Evolutionary conservation across 2,888 invertebrate species (phyloP).

Genomic region (Linnaemya tessellans): DNA sequence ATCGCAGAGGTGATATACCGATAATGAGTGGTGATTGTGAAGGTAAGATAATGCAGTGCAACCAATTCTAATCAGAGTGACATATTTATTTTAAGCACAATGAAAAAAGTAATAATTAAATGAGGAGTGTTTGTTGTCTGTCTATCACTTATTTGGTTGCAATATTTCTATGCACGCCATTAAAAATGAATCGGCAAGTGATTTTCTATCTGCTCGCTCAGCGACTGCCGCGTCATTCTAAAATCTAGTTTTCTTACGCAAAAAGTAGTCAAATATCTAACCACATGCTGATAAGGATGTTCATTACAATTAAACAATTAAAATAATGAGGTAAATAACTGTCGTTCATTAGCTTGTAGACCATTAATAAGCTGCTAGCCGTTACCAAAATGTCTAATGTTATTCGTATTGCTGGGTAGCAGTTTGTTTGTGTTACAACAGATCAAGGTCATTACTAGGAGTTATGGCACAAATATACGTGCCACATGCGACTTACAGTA

Average conservation of each 20-base stretch:
- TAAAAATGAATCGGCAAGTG: conserved; percentile 54
- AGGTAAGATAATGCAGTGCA: conserved; percentile 79
- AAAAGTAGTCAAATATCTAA: too few species aligned
- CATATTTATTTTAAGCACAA: conserved; percentile 35
- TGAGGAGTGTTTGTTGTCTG: conserved; percentile 13
- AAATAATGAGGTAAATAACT: too few species aligned
- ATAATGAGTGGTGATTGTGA: conserved; percentile 86
- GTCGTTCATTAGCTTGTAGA: too few species aligned
- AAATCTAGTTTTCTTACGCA: too few species aligned
- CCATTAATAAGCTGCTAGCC: too few species aligned
- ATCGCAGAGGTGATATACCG: conserved; percentile 87
- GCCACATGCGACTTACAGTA: conserved; percentile 22
- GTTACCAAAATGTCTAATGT: too few species aligned
- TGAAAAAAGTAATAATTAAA: too few species aligned
- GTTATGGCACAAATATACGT: neutral
- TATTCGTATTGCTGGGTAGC: too few species aligned
- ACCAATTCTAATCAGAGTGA: conserved; percentile 41
- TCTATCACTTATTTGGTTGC: neutral
- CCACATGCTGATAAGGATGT: too few species aligned
- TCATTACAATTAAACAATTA: too few species aligned
- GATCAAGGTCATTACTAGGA: conserved; percentile 33
- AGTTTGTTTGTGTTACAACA: too few species aligned
- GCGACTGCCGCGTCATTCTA: too few species aligned
- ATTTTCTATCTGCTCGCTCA: neutral
- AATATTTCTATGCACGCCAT: conserved; percentile 23